Percentiles rank a stretch among this genome's conserved stretches.
These are phyloP conservation scores for Delichon dasypus DNA, from an alignment of 2,797 vertebrate genomes.

Conservation along the genomic window DNA sequence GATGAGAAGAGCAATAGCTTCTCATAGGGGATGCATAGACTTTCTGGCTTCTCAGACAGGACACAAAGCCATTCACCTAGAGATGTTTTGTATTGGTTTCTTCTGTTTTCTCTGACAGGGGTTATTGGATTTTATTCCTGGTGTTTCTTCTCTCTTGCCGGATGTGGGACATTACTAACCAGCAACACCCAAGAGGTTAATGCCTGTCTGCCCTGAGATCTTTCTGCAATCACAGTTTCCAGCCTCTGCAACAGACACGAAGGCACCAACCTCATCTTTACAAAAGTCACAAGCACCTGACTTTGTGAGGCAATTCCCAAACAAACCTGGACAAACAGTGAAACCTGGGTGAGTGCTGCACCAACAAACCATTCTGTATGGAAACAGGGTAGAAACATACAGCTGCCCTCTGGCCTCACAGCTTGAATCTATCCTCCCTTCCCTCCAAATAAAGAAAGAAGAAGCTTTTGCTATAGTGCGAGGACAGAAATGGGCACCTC, in stretches of 20 bases:
- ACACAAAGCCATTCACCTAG: neutral
- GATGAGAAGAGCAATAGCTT: neutral
- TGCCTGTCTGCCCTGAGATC: neutral
- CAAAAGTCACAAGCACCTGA: neutral
- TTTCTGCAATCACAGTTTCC: constrained; percentile 3
- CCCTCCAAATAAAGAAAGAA: neutral
- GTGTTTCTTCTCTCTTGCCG: neutral
- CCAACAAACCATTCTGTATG: neutral
- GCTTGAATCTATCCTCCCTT: neutral
- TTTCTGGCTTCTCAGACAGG: neutral
- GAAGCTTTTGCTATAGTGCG: neutral
- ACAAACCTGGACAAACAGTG: constrained; percentile 15
- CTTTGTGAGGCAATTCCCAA: constrained; percentile 28
- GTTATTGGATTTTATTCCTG: neutral
- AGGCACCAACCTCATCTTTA: neutral
- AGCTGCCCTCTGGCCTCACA: neutral
- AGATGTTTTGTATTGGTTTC: neutral
- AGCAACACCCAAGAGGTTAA: constrained; percentile 3
- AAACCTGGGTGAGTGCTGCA: neutral
- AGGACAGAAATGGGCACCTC: neutral
- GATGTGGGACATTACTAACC: neutral
- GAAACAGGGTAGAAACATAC: neutral
- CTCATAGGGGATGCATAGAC: neutral
- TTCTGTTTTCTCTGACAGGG: neutral
- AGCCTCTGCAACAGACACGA: neutral